Percentiles rank a stretch among this genome's conserved stretches.
These are phyloP conservation scores for Eulacestoma nigropectus DNA, from an alignment of 2,113 vertebrate genomes.

Conservation along the genomic window DNA sequence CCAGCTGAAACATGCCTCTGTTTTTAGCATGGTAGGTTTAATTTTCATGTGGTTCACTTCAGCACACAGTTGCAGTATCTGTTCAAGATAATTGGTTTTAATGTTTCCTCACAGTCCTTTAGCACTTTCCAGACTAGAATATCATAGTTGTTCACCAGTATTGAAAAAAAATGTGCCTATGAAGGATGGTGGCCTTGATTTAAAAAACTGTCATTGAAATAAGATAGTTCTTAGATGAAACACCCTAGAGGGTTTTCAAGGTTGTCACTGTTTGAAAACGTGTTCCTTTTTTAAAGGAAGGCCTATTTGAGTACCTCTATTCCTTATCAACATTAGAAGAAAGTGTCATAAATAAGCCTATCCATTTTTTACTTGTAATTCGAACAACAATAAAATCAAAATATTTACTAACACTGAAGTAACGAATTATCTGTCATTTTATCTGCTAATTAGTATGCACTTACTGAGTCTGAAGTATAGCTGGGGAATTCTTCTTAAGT, in stretches of 20 bases:
- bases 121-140: background rate
- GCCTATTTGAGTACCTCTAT: background rate
- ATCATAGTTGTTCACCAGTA: background rate
- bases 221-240: background rate
- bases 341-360: background rate
- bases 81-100: background rate
- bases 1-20: background rate
- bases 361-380: background rate
- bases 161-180: background rate
- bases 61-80: background rate
- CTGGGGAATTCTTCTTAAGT: background rate
- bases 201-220: background rate
- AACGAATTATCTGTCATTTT: background rate
- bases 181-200: background rate
- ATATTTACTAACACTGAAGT: background rate
- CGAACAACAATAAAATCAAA: background rate
- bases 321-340: background rate
- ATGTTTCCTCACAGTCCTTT: background rate
- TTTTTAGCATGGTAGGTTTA: background rate
- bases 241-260: background rate
- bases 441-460: background rate
- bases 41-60: background rate
- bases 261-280: background rate
- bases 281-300: background rate
- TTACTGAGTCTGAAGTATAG: background rate